Evolutionary conservation across 1,140 invertebrate species (phyloP).

Genomic region (Samia ricini): DNA sequence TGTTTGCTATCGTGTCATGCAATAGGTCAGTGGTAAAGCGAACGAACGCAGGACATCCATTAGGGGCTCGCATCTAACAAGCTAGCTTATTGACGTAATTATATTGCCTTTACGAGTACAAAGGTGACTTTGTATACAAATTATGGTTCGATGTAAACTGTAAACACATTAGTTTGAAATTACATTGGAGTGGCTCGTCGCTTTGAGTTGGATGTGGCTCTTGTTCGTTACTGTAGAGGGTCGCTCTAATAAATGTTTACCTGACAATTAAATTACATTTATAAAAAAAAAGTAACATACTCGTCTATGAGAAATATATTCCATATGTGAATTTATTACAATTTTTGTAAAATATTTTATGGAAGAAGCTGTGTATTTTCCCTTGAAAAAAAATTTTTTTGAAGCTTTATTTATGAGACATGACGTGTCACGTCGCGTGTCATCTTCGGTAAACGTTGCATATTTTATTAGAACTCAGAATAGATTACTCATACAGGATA

Average conservation of each 20-base stretch:
- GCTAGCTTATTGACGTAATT: constrained; percentile 55
- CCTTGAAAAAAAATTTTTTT: no score
- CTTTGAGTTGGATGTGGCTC: neutral
- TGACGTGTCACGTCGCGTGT: no score
- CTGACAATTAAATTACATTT: neutral
- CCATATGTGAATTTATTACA: no score
- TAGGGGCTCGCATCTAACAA: constrained; percentile 31
- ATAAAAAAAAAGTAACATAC: no score
- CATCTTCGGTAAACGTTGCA: no score
- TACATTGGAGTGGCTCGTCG: neutral
- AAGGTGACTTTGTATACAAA: constrained; percentile 49
- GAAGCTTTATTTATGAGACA: no score
- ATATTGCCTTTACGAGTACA: constrained; percentile 52
- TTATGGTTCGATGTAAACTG: constrained; percentile 12
- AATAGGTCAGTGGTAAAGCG: constrained; percentile 13
- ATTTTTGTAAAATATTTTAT: no score
- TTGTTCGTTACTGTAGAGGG: neutral
- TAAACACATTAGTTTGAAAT: constrained; percentile 5
- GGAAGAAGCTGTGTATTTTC: no score
- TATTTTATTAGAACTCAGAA: no score
- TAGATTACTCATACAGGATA: no score
- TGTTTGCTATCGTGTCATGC: neutral
- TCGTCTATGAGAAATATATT: no score
- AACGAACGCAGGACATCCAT: constrained; percentile 47
- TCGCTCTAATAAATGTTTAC: neutral